Percentiles rank a stretch among this genome's conserved stretches.
phyloP scores from a whole-genome alignment of 2,888 invertebrate genomes.

The Drosophila acutilabella region DNA sequence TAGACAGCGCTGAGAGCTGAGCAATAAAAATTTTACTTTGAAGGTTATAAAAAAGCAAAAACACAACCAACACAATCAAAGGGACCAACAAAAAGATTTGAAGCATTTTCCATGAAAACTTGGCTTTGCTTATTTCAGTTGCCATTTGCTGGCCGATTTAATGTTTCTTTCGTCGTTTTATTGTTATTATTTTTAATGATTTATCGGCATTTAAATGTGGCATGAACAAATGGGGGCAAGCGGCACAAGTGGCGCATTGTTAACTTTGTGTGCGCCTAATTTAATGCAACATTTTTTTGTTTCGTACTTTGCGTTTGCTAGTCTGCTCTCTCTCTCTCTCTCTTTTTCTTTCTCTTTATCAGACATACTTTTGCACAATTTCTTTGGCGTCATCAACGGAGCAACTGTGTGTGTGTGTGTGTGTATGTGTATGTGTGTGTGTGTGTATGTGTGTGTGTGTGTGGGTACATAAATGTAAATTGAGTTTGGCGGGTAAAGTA shows the following conservation, averaged over 20 bases:
- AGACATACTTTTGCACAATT: not conserved
- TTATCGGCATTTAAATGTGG: conserved; percentile 76
- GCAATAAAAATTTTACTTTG: conserved; percentile 78
- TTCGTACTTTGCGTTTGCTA: conserved; percentile 44
- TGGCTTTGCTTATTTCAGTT: conserved; percentile 33
- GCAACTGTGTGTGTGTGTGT: conserved; percentile 31
- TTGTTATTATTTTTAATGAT: conserved; percentile 68
- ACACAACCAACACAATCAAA: conserved; percentile 29
- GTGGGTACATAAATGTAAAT: conserved; percentile 63
- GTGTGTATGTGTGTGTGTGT: conserved; percentile 8
- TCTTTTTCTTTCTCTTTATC: conserved; percentile 6
- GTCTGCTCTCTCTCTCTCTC: conserved; percentile 6
- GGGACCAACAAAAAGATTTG: conserved; percentile 22
- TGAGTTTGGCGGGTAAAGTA: conserved; percentile 77
- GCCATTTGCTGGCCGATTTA: conserved; percentile 51
- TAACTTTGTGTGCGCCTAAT: conserved; percentile 72
- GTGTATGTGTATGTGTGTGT: not conserved
- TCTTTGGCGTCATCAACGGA: conserved; percentile 58
- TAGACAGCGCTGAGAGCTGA: conserved; percentile 56
- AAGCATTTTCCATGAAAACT: conserved; percentile 60
- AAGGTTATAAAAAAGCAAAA: conserved; percentile 72
- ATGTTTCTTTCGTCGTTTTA: conserved; percentile 43
- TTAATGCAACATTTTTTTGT: conserved; percentile 72
- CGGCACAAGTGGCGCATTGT: conserved; percentile 61
- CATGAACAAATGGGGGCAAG: conserved; percentile 8